A percentile compares a stretch with the other conserved stretches of the same genome.
These are phyloP conservation scores for Halcyon senegalensis DNA, from an alignment of 2,113 vertebrate species.

Conservation along the genomic window DNA sequence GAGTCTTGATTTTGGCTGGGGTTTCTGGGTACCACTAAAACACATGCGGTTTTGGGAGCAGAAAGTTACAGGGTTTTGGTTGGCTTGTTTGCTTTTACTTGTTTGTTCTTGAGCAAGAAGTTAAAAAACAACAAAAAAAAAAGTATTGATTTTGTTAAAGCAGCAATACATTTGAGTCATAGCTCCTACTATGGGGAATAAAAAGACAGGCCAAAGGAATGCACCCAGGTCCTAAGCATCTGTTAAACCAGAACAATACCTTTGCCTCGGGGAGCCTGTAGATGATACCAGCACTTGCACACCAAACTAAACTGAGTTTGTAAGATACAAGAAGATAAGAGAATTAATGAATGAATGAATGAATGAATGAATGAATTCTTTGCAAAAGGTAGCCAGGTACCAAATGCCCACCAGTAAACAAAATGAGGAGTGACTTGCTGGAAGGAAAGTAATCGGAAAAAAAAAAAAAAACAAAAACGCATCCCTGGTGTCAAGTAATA, in stretches of 20 bases:
- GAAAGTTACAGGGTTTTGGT: neutral
- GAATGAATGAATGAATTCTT: neutral
- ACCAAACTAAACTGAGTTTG: constrained; percentile 17
- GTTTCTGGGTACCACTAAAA: neutral
- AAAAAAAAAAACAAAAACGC: neutral
- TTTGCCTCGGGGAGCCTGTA: constrained; percentile 1
- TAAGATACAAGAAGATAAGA: constrained; percentile 23
- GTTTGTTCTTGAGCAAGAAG: neutral
- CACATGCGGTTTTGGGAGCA: neutral
- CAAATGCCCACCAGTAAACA: fast-evolving
- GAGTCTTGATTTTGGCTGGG: neutral
- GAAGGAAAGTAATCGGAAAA: neutral
- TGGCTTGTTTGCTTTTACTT: neutral
- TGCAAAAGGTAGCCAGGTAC: neutral
- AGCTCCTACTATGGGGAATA: neutral
- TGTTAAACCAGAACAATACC: neutral
- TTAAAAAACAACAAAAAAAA: neutral
- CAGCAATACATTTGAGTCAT: neutral
- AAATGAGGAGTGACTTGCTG: neutral
- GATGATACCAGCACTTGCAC: constrained; percentile 3
- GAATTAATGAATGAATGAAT: neutral
- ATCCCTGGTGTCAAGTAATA: neutral
- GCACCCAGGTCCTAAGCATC: neutral
- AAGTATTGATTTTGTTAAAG: neutral
- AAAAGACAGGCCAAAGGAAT: neutral